Percentiles rank a stretch among this genome's conserved stretches.
Conservation (phyloP, 2,797 vertebrate species). For the Nasua narica region DNA sequence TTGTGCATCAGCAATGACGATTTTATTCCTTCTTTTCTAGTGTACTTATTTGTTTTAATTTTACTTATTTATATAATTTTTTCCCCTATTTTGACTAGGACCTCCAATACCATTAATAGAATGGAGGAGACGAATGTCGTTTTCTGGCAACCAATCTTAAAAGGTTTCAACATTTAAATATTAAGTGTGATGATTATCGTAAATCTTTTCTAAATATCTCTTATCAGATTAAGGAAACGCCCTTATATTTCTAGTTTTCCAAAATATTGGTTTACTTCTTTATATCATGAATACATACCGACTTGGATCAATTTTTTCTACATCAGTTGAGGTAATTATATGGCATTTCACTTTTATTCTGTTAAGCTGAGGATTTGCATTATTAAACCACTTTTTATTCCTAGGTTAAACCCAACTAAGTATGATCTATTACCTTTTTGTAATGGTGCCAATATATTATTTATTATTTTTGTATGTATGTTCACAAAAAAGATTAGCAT, state of each 20-base stretch:
- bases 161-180: not conserved
- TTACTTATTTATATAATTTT: not conserved
- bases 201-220: not conserved
- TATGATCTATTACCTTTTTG: not conserved
- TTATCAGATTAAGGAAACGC: no score
- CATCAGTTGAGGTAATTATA: not conserved
- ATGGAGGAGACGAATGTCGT: not conserved
- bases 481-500: rapidly evolving
- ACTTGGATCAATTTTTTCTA: not conserved
- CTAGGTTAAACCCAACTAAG: no score
- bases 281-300: no score
- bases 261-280: not conserved
- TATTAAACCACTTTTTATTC: no score
- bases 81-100: not conserved
- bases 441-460: not conserved
- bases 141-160: no score
- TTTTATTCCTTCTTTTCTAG: not conserved
- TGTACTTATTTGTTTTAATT: not conserved
- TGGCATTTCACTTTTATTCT: not conserved
- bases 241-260: not conserved
- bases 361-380: not conserved
- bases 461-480: no score
- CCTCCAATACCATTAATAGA: not conserved
- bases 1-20: rapidly evolving
- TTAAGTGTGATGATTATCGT: rapidly evolving